Base-by-base conservation (phyloP, 1,140 invertebrate species). In the Ceratosolen solmsi region DNA sequence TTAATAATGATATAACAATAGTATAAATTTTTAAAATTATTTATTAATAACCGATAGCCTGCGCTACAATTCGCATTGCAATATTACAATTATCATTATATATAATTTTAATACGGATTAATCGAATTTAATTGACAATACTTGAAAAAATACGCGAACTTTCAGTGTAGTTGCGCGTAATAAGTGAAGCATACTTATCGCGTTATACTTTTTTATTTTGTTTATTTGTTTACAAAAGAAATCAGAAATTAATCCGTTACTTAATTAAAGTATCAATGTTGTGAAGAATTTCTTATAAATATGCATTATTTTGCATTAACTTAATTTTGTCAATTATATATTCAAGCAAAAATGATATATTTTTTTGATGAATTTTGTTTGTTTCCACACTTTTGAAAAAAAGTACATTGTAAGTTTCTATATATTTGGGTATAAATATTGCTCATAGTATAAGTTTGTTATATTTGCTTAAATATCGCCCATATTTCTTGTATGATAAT, bases 71-170 rank as follows among this genome's bases (percentile, higher is more conserved):
- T 83, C 84, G 78, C 85, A 85, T 86, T 85, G 82, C 82, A 86
- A 87, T 87, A 86, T 89, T 89, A 88, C 84, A 87, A 86, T 85
- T 85, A 86, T 41, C n/a, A 41, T 70, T 70, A 41, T 81, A 80
- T 73, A 85, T 86, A 84, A 83, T 86, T 85, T 88, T 86, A 88
- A 88, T 88, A 89, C n/a, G n/a, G n/a, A n/a, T n/a, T n/a, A n/a
- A n/a, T n/a, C n/a, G n/a, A n/a, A 86, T 86, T 84, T 87, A 89
- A 90, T 90, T 87, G 90, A 90, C 89, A 89, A 87, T 88, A 87
- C 84, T 88, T 90, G 88, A 85, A 90, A 90, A 90, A 90, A 90
- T 90, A 89, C 88, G 89, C 88, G 83, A 89, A n/a, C n/a, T n/a
- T n/a, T n/a, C n/a, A n/a, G n/a, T n/a, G n/a, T n/a, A n/a, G n/a